Base-by-base conservation (phyloP, 2,797 vertebrate species). In the Poeciliopsis presidionis region DNA sequence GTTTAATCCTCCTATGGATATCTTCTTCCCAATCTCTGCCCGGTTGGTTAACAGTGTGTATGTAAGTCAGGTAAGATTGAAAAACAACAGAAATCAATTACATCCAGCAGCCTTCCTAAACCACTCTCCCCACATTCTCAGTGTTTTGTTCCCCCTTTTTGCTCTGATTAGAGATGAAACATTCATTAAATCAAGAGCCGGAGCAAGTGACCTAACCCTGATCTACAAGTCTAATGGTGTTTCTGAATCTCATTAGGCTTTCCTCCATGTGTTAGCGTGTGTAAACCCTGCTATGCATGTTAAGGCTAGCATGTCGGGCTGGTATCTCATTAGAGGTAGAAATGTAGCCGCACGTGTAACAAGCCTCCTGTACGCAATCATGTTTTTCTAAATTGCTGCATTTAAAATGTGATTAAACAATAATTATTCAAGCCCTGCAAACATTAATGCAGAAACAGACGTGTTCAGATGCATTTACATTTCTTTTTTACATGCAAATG, bases 141-240 rank as follows among this genome's bases (percentile, higher is more conserved):
- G 63, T 71, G 70, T 63, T 55, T 49, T 43, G 28, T 71, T 79
- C 76, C 74, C 61, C 57, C 65, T 13, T 75, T 13, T 74, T 61
- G 47, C 61, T 77, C 71, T 22, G 36, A 75, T 75, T 57, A 73
- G 61, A 74, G 69, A 82, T 82, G 55, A 77, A 82, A 70, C 74
- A 76, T 39, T 76, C 57, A 63, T 86, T 79, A 43, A 77, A 83
- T 83, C 53, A 79, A 6, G 65, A 84, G 82, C 47, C 72, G 74
- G 80, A 75, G 78, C 43, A 57, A 80, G 77, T 80, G 81, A 84
- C 80, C 81, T 72, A 25, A 57, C 74, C 71, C 20, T 83, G 67
- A 87, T 90, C 80, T 90, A 73, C 78, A 86, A 77, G 81, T 81
- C 81, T 87, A 79, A 88, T 76, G 55, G 77, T 78, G 69, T 20